These are phyloP conservation scores for Trichonephila clavata DNA, from an alignment of 1,140 invertebrate genomes.

Conservation along the genomic window DNA sequence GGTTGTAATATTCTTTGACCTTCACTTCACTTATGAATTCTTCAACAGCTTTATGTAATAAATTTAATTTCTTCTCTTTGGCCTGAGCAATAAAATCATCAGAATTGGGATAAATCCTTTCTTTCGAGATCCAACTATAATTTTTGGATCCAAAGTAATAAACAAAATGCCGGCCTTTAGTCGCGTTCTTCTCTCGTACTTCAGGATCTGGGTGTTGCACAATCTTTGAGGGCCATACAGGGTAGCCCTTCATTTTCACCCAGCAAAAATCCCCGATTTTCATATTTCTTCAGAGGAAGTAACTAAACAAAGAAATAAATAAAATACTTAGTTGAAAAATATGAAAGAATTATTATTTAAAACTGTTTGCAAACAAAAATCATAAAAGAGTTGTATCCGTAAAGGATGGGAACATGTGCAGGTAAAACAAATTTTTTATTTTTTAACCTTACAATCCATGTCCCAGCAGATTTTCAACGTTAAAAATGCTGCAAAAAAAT, in stretches of 20 bases:
- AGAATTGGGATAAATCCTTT: not conserved
- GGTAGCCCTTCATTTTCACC: constrained; percentile 81
- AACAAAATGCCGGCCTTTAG: constrained; percentile 86
- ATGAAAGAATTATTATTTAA: too few species aligned
- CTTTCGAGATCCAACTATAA: constrained; percentile 82
- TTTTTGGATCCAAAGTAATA: constrained; percentile 97
- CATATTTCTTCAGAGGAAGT: constrained; percentile 5
- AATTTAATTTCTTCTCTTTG: not conserved
- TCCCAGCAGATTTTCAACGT: too few species aligned
- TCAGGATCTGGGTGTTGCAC: constrained; percentile 81
- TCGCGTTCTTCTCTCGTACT: constrained; percentile 77
- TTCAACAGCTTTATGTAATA: constrained; percentile 19
- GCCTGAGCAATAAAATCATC: not conserved
- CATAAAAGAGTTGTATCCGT: too few species aligned
- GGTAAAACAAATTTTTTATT: too few species aligned
- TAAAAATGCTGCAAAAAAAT: too few species aligned
- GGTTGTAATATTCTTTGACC: not conserved
- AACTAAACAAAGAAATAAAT: not conserved
- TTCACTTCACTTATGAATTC: not conserved
- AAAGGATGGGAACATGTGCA: too few species aligned
- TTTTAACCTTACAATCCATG: too few species aligned
- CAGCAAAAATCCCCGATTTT: constrained; percentile 79
- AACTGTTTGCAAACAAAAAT: too few species aligned
- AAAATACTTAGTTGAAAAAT: too few species aligned
- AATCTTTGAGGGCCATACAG: constrained; percentile 79